These are phyloP conservation scores for Meta bourneti DNA, from an alignment of 2,888 invertebrate genomes.

Conservation along the genomic window DNA sequence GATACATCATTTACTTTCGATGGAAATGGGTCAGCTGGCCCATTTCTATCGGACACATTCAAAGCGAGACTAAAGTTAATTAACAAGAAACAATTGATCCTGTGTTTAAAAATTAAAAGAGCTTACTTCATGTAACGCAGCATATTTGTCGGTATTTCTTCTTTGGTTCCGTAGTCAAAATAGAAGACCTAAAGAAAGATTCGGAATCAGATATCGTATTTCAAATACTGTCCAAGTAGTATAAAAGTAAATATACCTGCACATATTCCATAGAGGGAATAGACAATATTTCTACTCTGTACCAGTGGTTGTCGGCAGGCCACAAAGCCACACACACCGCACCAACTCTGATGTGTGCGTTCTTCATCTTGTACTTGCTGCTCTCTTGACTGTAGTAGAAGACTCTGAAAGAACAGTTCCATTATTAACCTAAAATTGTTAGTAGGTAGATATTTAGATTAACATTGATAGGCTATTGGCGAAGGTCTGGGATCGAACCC, in stretches of 20 bases:
- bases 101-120: too few relatives aligned
- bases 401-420: background rate
- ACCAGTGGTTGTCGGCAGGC: constrained; percentile 57
- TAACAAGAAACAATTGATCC: too few relatives aligned
- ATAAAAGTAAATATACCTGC: constrained; percentile 14
- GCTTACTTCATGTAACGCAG: constrained; percentile 58
- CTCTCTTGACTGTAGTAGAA: constrained; percentile 19
- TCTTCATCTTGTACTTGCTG: constrained; percentile 25
- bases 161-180: constrained; percentile 66
- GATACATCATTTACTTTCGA: too few relatives aligned
- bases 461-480: too few relatives aligned
- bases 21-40: too few relatives aligned
- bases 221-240: background rate
- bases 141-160: constrained; percentile 15
- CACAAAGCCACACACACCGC: constrained; percentile 45
- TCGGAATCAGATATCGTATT: background rate
- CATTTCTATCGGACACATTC: too few relatives aligned
- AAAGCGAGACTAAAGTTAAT: too few relatives aligned
- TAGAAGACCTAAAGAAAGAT: constrained; percentile 52
- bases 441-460: too few relatives aligned
- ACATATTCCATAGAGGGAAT: constrained; percentile 24
- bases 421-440: too few relatives aligned
- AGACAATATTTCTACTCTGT: constrained; percentile 35
- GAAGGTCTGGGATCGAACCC: too few relatives aligned
- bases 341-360: constrained; percentile 9